Percentiles rank a stretch among this genome's conserved stretches.
These are phyloP conservation scores for Caranx ignobilis DNA, from an alignment of 2,113 vertebrate species.

Conservation along the genomic window DNA sequence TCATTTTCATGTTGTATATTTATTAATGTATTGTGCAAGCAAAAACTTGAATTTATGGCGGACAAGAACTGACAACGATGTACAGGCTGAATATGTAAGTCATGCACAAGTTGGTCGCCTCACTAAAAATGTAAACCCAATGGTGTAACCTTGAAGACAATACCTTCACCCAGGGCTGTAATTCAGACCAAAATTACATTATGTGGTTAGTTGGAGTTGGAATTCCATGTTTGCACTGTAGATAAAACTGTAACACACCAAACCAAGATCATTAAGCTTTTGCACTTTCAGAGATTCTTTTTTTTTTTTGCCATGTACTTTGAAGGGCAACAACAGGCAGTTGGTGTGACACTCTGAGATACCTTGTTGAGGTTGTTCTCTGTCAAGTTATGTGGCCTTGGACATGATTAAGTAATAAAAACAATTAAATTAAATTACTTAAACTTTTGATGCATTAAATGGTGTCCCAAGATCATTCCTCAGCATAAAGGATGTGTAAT, in stretches of 20 bases:
- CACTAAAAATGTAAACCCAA: not conserved
- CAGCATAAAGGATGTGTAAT: conserved; percentile 85
- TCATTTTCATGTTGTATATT: conserved; percentile 18
- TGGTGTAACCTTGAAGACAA: not conserved
- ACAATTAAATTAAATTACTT: conserved; percentile 86
- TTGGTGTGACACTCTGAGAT: conserved; percentile 50
- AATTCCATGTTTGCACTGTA: not conserved
- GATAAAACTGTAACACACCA: not conserved
- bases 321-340: conserved; percentile 33
- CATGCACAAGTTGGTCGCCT: not conserved
- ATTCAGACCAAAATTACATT: not conserved
- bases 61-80: not conserved
- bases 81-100: not conserved
- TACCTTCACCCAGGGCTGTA: not conserved
- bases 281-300: not conserved
- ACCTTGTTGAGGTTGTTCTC: conserved; percentile 71
- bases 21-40: conserved; percentile 19
- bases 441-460: conserved; percentile 87
- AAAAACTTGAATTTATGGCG: not conserved
- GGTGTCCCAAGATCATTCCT: conserved; percentile 82
- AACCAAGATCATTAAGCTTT: not conserved
- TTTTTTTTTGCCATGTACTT: not conserved
- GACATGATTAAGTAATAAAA: conserved; percentile 86
- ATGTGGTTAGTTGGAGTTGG: not conserved
- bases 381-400: conserved; percentile 70